Percentiles rank a stretch among this genome's conserved stretches.
Evolutionary conservation across 2,797 vertebrate species (phyloP).

Genomic region (Gymnoscopelus braueri): DNA sequence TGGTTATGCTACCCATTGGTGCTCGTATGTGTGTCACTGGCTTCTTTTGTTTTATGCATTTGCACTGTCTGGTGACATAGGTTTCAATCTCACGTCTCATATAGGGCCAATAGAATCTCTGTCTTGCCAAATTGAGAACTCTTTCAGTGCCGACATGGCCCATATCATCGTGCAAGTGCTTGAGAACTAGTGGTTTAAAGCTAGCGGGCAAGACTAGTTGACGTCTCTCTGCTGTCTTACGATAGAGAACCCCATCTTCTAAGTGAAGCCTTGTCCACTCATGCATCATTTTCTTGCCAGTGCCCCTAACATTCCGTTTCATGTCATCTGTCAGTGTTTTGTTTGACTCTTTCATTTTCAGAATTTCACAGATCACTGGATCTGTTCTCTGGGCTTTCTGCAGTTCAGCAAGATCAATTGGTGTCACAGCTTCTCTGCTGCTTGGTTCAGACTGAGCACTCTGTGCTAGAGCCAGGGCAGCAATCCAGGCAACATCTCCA

Average conservation of each 20-base stretch:
- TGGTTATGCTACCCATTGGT: not conserved
- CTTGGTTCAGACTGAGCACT: no score
- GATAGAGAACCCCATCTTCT: slow-evolving; percentile 5
- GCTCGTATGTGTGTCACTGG: slow-evolving; percentile 1
- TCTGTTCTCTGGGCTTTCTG: slow-evolving; percentile 1
- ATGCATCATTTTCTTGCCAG: not conserved
- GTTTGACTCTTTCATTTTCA: no score
- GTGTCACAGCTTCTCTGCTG: no score
- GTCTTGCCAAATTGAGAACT: slow-evolving; percentile 2
- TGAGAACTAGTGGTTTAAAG: not conserved
- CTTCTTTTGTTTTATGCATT: slow-evolving; percentile 1
- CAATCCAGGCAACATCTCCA: no score
- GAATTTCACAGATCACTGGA: no score
- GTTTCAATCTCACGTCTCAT: slow-evolving; percentile 4
- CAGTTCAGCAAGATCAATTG: not conserved
- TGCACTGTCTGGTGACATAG: slow-evolving; percentile 3
- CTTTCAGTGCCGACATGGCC: not conserved
- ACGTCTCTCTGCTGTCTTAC: not conserved
- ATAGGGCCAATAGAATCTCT: not conserved
- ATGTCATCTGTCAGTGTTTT: no score
- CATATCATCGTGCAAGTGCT: slow-evolving; percentile 5
- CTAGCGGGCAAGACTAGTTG: slow-evolving; percentile 4
- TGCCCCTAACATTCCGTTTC: not conserved
- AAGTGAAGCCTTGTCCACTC: slow-evolving; percentile 1
- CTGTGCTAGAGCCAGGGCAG: slow-evolving; percentile 9